A percentile compares a stretch with the other conserved stretches of the same genome.
Evolutionary conservation across 2,113 vertebrate genomes (phyloP).

Genomic region (Odocoileus hemionus): DNA sequence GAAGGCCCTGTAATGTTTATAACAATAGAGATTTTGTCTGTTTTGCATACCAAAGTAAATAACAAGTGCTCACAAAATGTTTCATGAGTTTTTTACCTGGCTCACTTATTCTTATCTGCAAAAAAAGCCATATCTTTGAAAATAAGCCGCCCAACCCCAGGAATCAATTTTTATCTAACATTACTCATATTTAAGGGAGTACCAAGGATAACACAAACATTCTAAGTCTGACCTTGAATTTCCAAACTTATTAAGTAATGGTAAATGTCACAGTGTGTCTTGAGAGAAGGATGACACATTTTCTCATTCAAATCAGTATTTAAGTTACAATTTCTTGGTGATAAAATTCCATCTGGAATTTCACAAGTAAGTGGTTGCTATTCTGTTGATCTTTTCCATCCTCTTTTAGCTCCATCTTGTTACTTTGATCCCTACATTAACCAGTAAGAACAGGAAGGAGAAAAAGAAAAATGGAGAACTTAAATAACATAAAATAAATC

Average conservation of each 20-base stretch:
- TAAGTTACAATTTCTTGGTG: conserved; percentile 51
- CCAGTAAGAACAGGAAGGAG: not conserved
- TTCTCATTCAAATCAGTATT: conserved; percentile 26
- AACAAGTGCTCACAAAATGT: not conserved
- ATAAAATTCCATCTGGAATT: conserved; percentile 47
- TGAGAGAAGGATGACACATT: conserved; percentile 44
- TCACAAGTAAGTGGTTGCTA: not conserved
- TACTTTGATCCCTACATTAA: not conserved
- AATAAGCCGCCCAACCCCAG: not conserved
- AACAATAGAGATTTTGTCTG: not conserved
- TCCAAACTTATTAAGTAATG: conserved; percentile 35
- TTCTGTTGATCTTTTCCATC: conserved; percentile 36
- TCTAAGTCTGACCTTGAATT: conserved; percentile 2
- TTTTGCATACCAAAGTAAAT: not conserved
- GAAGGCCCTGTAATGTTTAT: not conserved
- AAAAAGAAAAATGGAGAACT: not conserved
- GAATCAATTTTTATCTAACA: conserved; percentile 27
- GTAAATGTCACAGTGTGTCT: conserved; percentile 53
- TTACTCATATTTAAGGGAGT: not conserved
- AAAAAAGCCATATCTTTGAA: not conserved
- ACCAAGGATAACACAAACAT: conserved; percentile 1
- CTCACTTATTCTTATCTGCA: not conserved
- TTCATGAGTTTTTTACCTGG: not conserved
- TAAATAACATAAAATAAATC: not conserved
- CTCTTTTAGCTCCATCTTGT: not conserved